Evolutionary conservation across 37 sponge, comb jelly and placozoan species (phyloP).

Genomic region (Geodia barretti): DNA sequence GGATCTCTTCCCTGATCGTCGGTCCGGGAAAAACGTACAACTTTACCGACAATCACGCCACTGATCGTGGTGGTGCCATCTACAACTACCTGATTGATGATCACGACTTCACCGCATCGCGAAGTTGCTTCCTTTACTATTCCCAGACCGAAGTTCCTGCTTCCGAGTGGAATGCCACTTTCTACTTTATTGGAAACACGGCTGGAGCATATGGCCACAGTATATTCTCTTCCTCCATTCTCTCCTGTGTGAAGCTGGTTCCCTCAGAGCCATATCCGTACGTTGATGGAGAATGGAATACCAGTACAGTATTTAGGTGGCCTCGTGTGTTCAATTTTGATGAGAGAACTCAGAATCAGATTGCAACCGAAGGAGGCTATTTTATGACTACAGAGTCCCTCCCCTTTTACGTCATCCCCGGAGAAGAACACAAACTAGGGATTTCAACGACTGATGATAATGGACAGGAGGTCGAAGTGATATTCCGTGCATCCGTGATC

Average conservation of each 20-base stretch:
- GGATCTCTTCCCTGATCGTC: conserved; percentile 9
- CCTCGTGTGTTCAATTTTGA: background rate
- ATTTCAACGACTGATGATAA: conserved; percentile 1
- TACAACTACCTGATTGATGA: conserved; percentile 5
- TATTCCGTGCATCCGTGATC: background rate
- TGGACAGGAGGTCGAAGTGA: background rate
- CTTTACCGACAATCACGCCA: conserved; percentile 25
- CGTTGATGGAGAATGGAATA: background rate
- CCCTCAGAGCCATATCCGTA: background rate
- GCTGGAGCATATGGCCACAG: conserved; percentile 14
- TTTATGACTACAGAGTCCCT: background rate
- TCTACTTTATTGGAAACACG: conserved; percentile 21
- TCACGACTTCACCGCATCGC: conserved; percentile 22
- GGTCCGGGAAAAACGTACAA: background rate
- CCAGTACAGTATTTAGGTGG: background rate
- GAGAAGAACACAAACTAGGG: conserved; percentile 10
- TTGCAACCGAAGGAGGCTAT: conserved; percentile 17
- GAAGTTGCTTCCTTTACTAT: conserved; percentile 47
- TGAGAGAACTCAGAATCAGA: background rate
- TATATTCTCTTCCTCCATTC: conserved; percentile 7
- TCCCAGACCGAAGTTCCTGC: background rate
- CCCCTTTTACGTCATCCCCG: conserved; percentile 7
- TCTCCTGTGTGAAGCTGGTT: background rate
- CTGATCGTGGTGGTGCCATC: conserved; percentile 39
- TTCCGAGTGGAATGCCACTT: conserved; percentile 5